phyloP scores from a whole-genome alignment of 2,888 invertebrate species.

The Drosophila borealis region DNA sequence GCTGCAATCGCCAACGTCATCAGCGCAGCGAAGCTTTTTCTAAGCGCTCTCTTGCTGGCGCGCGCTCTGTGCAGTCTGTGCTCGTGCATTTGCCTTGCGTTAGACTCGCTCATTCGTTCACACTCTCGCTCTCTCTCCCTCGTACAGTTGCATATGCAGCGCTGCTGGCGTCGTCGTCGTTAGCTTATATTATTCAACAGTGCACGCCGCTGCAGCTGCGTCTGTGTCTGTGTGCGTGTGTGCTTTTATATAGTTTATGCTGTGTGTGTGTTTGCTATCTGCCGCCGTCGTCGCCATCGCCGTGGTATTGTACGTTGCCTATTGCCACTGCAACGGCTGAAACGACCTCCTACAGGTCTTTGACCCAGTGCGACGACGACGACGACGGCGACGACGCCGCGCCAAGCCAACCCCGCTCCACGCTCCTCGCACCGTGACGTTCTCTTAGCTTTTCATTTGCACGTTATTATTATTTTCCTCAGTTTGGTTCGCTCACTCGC shows the following conservation, averaged over 20 bases:
- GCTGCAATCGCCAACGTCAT: conserved; percentile 44
- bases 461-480: conserved; percentile 65
- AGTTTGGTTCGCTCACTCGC: conserved; percentile 34
- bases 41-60: conserved; percentile 46
- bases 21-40: conserved; percentile 48
- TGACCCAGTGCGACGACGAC: conserved; percentile 79
- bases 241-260: conserved; percentile 24
- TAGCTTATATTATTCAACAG: conserved; percentile 65
- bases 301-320: conserved; percentile 81
- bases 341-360: conserved; percentile 85
- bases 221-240: conserved; percentile 13
- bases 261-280: conserved; percentile 64
- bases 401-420: background rate
- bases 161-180: conserved; percentile 48
- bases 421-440: conserved; percentile 16
- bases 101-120: conserved; percentile 12
- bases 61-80: conserved; percentile 12
- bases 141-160: conserved; percentile 55
- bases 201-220: conserved; percentile 38
- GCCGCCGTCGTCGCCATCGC: conserved; percentile 65
- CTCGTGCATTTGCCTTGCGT: too few relatives aligned
- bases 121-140: conserved; percentile 17
- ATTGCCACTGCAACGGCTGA: conserved; percentile 82
- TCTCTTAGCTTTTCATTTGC: conserved; percentile 67
- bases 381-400: conserved; percentile 45